phyloP scores from a whole-genome alignment of 2,113 vertebrate species.

The Eptesicus fuscus region DNA sequence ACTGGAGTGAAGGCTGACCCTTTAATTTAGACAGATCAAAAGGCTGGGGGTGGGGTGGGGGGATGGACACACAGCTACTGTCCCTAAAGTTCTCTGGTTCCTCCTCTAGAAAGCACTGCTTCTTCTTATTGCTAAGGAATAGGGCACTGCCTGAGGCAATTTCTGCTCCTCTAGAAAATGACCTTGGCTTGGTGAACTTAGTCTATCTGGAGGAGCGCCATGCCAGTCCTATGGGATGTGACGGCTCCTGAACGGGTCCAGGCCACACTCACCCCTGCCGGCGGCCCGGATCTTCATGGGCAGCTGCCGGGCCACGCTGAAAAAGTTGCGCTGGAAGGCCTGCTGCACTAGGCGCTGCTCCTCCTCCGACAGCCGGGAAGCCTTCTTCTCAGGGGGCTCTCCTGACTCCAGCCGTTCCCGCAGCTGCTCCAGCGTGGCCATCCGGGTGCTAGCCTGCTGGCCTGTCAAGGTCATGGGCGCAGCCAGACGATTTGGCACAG shows the following conservation, averaged over 20 bases:
- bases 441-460: conserved; percentile 86
- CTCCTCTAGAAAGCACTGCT: not conserved
- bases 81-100: not conserved
- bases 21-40: conserved; percentile 65
- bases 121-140: not conserved
- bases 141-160: not conserved
- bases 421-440: conserved; percentile 91
- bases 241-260: too few species aligned
- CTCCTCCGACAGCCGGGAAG: conserved; percentile 86
- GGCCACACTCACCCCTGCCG: conserved; percentile 85
- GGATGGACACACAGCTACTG: not conserved
- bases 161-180: not conserved
- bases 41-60: not conserved
- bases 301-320: conserved; percentile 92
- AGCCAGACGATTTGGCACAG: conserved; percentile 86
- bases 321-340: conserved; percentile 93
- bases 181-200: not conserved
- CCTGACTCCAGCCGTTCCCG: conserved; percentile 90
- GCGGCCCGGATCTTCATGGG: conserved; percentile 92
- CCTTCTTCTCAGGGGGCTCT: conserved; percentile 91
- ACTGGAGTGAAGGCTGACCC: not conserved
- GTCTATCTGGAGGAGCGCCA: not conserved
- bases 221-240: accelerated
- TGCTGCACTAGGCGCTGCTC: conserved; percentile 96
- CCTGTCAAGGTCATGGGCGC: conserved; percentile 85